Evolutionary conservation across 2,113 vertebrate species (phyloP).

Genomic region (Regulus satrapa): DNA sequence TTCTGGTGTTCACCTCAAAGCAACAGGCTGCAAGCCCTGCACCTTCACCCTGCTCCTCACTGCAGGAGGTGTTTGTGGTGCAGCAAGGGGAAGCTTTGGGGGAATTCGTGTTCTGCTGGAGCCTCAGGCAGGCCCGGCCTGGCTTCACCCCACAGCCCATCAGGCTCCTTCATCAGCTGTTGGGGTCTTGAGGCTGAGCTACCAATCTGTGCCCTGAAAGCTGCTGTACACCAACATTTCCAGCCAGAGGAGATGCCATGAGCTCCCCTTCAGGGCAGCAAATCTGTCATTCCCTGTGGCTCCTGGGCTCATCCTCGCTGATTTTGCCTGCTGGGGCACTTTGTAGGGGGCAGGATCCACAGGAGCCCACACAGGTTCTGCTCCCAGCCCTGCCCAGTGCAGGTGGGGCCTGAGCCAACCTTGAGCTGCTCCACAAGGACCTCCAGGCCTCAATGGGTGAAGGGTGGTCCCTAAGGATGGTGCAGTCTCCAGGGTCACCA

Average conservation of each 20-base stretch:
- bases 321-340: not conserved
- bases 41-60: not conserved
- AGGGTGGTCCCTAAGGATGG: not conserved
- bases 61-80: not conserved
- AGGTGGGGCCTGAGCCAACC: not conserved
- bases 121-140: not conserved
- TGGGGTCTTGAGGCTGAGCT: rapidly evolving
- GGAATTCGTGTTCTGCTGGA: rapidly evolving
- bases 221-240: not conserved
- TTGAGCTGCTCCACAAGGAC: rapidly evolving
- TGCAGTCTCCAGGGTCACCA: not conserved
- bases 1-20: not conserved
- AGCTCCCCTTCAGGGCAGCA: not conserved
- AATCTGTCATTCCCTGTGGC: rapidly evolving
- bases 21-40: not conserved
- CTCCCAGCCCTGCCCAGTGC: not conserved
- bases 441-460: not conserved
- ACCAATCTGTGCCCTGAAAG: not conserved
- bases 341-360: not conserved
- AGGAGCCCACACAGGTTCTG: rapidly evolving
- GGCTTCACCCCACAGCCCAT: not conserved
- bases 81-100: not conserved
- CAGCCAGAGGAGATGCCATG: rapidly evolving
- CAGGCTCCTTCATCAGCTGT: not conserved
- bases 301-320: not conserved